Evolutionary conservation across 2,888 invertebrate genomes (phyloP), one percentile per base, ranked within the genome.

Genomic region (Entomobrya proxima): DNA sequence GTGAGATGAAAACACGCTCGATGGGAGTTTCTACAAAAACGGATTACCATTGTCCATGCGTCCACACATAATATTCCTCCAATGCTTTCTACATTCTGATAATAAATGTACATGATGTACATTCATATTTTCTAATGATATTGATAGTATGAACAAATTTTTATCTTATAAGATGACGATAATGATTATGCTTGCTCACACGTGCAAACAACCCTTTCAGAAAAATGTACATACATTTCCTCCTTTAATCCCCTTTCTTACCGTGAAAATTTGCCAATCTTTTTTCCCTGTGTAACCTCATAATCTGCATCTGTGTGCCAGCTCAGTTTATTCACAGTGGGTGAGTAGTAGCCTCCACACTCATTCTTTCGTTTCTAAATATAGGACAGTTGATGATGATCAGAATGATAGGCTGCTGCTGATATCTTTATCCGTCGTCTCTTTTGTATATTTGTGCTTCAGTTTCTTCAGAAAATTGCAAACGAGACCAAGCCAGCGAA

Each of bases 181-280:
- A 21, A 18, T 50, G 21, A 18, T 50, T 6, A 3, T 1, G 13
- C 6, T 11, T 55, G 18, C 24, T 27, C 55, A 55, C 55, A 55
- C 55, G 55, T 55, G 55, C 55, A 55, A 55, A 55, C 27, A 55
- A 55, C 27, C 27, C 27, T 55, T 55, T 55, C 27, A 24, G 24
- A 55, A 11, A 55, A n/a, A n/a, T n/a, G n/a, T n/a, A n/a, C n/a
- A n/a, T n/a, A 11, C 18, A 55, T 27, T 5, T 18, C 27, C 13
- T 7, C 6, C 11, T 27, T 1, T 55, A 55, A 55, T 55, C 55
- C 55, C n/a, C n/a, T n/a, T 7, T 55, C 24, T 1, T 7, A 18
- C 55, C 1, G 55, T 55, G 55, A 55, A 55, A 55, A 55, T 55
- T 55, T 55, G 55, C 55, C 55, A 55, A 55, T 27, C 55, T 2